Conservation (phyloP, 2,888 invertebrate genomes). For the Anticlea derivata region DNA sequence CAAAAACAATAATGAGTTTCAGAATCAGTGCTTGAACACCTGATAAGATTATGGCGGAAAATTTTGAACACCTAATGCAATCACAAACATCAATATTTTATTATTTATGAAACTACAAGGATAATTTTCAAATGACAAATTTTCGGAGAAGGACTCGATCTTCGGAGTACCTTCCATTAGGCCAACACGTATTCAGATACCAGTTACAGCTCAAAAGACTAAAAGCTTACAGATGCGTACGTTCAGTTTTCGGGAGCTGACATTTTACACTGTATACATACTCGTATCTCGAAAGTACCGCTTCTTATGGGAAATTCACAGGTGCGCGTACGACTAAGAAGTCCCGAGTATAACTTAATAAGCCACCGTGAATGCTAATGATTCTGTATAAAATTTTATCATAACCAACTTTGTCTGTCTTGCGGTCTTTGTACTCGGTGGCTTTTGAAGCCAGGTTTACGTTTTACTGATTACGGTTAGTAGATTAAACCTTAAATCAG, state of each 20-base stretch:
- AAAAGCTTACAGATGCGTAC: too few species aligned
- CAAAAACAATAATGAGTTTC: constrained; percentile 22
- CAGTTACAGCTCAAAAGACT: too few species aligned
- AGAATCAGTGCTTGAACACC: background rate
- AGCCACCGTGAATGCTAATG: constrained; percentile 68
- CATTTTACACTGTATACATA: background rate
- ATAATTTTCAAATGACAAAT: too few species aligned
- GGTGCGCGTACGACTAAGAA: constrained; percentile 51
- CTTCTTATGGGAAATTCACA: constrained; percentile 42
- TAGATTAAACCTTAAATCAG: constrained; percentile 11
- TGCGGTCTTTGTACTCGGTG: constrained; percentile 16
- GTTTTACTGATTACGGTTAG: constrained; percentile 10
- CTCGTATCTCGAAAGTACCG: constrained; percentile 23
- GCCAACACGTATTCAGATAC: too few species aligned
- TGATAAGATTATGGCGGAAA: background rate
- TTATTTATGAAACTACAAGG: too few species aligned
- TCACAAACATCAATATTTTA: too few species aligned
- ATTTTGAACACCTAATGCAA: too few species aligned
- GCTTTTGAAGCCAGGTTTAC: constrained; percentile 4
- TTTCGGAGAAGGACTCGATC: too few species aligned
- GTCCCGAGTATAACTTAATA: constrained; percentile 57
- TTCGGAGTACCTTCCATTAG: too few species aligned
- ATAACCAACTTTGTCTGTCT: constrained; percentile 53
- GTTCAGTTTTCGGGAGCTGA: background rate
- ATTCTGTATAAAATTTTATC: constrained; percentile 71